phyloP scores from a whole-genome alignment of 2,797 vertebrate species.

The Heliangelus exortis region DNA sequence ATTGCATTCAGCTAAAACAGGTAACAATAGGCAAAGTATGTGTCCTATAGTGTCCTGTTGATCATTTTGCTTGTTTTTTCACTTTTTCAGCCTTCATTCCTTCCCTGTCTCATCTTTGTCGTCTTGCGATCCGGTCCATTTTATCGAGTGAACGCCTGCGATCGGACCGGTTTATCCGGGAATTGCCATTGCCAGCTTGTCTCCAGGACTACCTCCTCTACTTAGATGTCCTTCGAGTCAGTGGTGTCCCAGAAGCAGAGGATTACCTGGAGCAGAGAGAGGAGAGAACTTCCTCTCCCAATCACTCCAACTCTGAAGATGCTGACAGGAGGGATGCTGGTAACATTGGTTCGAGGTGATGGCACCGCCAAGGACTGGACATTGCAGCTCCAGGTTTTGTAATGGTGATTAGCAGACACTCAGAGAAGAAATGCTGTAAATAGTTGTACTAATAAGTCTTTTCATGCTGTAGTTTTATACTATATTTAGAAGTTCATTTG shows the following conservation, averaged over 20 bases:
- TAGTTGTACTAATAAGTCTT: neutral
- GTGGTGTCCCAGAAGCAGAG: neutral
- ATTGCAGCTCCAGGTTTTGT: neutral
- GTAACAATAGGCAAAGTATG: rapidly evolving
- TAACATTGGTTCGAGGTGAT: neutral
- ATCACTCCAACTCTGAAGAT: neutral
- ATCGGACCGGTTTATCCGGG: slow-evolving; percentile 62
- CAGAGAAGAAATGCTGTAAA: neutral
- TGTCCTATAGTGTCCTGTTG: neutral
- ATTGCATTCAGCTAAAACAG: neutral
- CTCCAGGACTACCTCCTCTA: slow-evolving; percentile 82
- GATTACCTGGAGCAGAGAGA: neutral
- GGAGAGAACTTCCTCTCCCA: neutral
- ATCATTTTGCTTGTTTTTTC: neutral
- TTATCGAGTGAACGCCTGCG: slow-evolving; percentile 62
- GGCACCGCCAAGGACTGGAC: neutral
- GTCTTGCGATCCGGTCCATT: slow-evolving; percentile 78
- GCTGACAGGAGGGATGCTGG: neutral
- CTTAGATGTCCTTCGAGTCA: slow-evolving; percentile 68
- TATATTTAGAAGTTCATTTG: neutral
- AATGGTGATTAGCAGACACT: neutral
- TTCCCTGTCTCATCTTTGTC: slow-evolving; percentile 80
- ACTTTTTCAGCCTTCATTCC: slow-evolving; percentile 74
- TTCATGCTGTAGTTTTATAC: neutral
- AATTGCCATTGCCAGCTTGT: slow-evolving; percentile 76